Evolutionary conservation across 2,113 vertebrate genomes (phyloP), one percentile per base, ranked within the genome.

Genomic region (Cinclus mexicanus): DNA sequence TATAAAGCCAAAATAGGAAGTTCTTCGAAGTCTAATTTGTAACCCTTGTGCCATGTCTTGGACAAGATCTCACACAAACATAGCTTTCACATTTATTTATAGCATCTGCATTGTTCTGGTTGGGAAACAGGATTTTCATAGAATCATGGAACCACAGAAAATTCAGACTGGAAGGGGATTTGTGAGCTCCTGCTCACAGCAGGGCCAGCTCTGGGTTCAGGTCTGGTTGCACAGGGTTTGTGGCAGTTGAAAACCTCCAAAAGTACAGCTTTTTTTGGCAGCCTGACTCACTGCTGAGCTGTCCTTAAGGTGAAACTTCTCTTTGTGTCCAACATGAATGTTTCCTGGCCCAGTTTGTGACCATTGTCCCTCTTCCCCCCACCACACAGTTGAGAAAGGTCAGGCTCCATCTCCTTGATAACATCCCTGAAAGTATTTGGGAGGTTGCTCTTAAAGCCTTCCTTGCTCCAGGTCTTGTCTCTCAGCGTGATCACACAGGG

Each of bases 261-360:
- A 76, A 49, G 12, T 42, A 2, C 25, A 64, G 7, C 14, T 6
- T 71, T 4, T 65, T 59, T 78, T 23, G 42, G 25, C 17, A 64
- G 6, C 29, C 33, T 70, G 14, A 26, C 3, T 21, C 17, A 33
- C 35, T 60, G 14, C 33, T 60, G 22, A 46, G 16, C 41, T 60
- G 9, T 44, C 31, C 8, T 81, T 14, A 49, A 18, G 7, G 16
- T 13, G 23, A 74, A 71, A 41, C 60, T 76, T 70, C 26, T n/a
- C 11, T 19, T 60, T 41, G 12, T 26, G n/a, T 24, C n/a, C 25
- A 55, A 7, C 11, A 33, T 23, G 22, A 83, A 35, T 0, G 0
- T 24, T 5, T 71, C 14, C 53, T 37, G 9, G 33, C 9, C 53
- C 8, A 39, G 0, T 52, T 53, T 86, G 44, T 2, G 0, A 6